Evolutionary conservation across 2,113 vertebrate genomes (phyloP), one percentile per base, ranked within the genome.

Genomic region (Pedionomus torquatus): DNA sequence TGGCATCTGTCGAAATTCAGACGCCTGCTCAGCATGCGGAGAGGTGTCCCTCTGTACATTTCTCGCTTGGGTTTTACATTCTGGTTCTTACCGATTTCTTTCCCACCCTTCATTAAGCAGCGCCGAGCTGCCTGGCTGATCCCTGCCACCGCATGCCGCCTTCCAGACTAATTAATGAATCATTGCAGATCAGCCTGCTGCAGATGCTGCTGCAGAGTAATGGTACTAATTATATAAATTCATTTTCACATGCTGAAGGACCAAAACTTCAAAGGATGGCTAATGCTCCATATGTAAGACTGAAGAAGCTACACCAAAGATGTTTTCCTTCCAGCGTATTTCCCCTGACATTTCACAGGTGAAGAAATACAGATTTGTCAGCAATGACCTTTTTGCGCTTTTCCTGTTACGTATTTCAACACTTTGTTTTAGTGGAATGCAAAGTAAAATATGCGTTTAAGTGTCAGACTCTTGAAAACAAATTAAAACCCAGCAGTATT

Each of bases 91-190:
- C 64, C n/a, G 44, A 77, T 79, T 89, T 54, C 74, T 89, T 91
- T 87, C 91, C 88, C 84, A 92, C 83, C 80, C 94, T 89, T 89
- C 87, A 83, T 80, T 87, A 89, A 41, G 78, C 84, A 90, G 68
- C 1, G 0, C 16, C 60, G 93, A 94, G 89, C 76, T 75, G 85
- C 82, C 54, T 43, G 84, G 61, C 92, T 85, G 91, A 79, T 91
- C 70, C 91, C 68, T 23, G 4, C 60, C 84, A 66, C 31, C 2
- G 2, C 68, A 77, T 25, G 28, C 71, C 8, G 4, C 4, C 17
- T 78, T 80, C 89, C 87, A 90, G 74, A 60, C 86, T 90, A 87
- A 95, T 94, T 95, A 96, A 83, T 0, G 0, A 70, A 66, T 61
- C 9, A 0, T 46, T 93, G 84, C 3, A 0, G 83, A 95, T 72